phyloP scores from a whole-genome alignment of 2,888 invertebrate species.

The Meliscaeva auricollis region DNA sequence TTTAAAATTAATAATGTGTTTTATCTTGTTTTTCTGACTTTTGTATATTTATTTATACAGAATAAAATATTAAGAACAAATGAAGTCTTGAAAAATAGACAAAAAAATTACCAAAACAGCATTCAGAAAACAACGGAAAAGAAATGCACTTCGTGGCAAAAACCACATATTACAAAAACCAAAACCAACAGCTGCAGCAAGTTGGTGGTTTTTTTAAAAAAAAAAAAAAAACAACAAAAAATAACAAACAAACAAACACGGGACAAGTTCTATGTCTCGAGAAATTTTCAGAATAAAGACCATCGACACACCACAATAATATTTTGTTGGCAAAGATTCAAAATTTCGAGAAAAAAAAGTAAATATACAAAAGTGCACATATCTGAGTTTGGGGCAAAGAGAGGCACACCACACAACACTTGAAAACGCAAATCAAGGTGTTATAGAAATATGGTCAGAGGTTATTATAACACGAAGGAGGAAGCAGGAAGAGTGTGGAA shows the following conservation, averaged over 20 bases:
- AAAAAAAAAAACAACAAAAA: slow-evolving; percentile 1
- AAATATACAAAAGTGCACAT: slow-evolving; percentile 46
- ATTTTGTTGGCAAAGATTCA: slow-evolving; percentile 58
- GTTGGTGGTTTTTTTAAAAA: slow-evolving; percentile 10
- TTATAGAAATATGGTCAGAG: slow-evolving; percentile 45
- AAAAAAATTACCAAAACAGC: slow-evolving; percentile 43
- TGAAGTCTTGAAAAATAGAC: slow-evolving; percentile 24
- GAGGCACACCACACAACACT: slow-evolving; percentile 37
- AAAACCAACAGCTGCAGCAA: slow-evolving; percentile 29
- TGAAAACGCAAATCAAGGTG: slow-evolving; percentile 59
- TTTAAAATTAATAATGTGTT: slow-evolving; percentile 25
- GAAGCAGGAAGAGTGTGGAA: background rate
- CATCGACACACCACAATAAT: slow-evolving; percentile 55
- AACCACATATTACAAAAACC: slow-evolving; percentile 26
- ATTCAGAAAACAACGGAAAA: slow-evolving; percentile 30
- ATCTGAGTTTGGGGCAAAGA: background rate
- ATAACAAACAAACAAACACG: slow-evolving; percentile 23
- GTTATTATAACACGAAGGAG: slow-evolving; percentile 32
- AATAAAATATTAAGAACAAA: slow-evolving; percentile 42
- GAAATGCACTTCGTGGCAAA: slow-evolving; percentile 58
- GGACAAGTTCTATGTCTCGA: slow-evolving; percentile 28
- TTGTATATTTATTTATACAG: slow-evolving; percentile 47
- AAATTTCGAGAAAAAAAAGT: slow-evolving; percentile 38
- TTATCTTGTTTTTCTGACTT: background rate
- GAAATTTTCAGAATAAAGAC: slow-evolving; percentile 24